Conservation (phyloP, 1,140 invertebrate species). For the Pseudobourletiella spinata region DNA sequence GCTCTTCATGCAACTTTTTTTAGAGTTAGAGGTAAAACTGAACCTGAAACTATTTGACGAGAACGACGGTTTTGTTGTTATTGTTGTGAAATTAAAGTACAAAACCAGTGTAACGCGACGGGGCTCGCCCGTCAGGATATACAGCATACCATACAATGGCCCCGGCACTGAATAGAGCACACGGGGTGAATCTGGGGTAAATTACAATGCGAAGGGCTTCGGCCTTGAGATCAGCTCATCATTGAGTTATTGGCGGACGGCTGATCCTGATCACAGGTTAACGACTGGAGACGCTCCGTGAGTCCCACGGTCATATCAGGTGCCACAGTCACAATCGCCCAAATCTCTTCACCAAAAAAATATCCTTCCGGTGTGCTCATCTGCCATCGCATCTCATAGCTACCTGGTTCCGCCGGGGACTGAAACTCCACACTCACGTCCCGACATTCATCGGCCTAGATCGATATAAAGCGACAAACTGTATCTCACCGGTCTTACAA, state of each 20-base stretch:
- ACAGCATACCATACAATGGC: too few species aligned
- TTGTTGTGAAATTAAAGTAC: too few species aligned
- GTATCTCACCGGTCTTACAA: constrained; percentile 35
- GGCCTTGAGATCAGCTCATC: constrained; percentile 9
- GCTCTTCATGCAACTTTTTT: too few species aligned
- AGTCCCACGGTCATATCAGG: constrained; percentile 57
- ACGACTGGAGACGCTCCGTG: constrained; percentile 52
- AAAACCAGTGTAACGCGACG: too few species aligned
- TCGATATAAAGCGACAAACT: constrained; percentile 42
- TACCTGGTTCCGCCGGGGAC: constrained; percentile 57
- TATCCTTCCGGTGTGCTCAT: constrained; percentile 59
- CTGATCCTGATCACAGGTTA: constrained; percentile 25
- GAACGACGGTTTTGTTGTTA: too few species aligned
- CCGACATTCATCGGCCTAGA: constrained; percentile 56
- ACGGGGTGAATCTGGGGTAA: too few species aligned
- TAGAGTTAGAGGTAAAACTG: too few species aligned
- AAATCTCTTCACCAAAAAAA: constrained; percentile 74
- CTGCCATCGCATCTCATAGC: constrained; percentile 74
- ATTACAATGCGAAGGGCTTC: too few species aligned
- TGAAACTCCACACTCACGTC: constrained; percentile 59
- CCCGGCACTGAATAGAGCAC: too few species aligned
- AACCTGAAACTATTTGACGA: too few species aligned
- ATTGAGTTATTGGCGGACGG: constrained; percentile 1
- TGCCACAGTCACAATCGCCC: constrained; percentile 58
- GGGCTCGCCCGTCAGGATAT: too few species aligned